These are phyloP conservation scores for Plemyria rubiginata DNA, from an alignment of 2,888 invertebrate genomes.

Conservation along the genomic window DNA sequence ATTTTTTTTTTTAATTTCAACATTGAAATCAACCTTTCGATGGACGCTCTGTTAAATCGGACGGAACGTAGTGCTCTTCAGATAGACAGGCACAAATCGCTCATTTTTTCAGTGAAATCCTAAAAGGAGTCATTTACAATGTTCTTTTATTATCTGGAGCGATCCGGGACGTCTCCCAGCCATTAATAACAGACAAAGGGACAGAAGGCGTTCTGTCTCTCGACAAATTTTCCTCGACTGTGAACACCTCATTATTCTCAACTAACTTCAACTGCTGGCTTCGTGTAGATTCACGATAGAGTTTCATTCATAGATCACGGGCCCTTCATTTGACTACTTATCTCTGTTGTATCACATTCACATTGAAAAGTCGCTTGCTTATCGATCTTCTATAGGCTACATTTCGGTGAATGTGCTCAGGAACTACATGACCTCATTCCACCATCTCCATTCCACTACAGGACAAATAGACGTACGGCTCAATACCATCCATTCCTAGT, in stretches of 20 bases:
- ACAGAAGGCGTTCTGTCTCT: conserved; percentile 54
- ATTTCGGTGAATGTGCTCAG: no score
- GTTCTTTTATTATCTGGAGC: conserved; percentile 62
- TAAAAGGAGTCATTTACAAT: conserved; percentile 60
- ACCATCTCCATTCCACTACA: no score
- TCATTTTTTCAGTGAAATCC: conserved; percentile 51
- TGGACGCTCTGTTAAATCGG: conserved; percentile 27
- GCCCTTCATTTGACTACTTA: not conserved
- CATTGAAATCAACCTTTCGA: not conserved
- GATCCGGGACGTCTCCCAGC: conserved; percentile 49
- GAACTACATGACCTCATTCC: no score
- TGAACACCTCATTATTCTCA: conserved; percentile 66
- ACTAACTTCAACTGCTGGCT: conserved; percentile 20
- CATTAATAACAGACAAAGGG: conserved; percentile 63
- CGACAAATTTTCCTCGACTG: conserved; percentile 56
- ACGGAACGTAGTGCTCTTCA: conserved; percentile 32
- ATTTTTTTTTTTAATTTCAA: not conserved
- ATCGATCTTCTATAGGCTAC: no score
- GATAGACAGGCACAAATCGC: conserved; percentile 54
- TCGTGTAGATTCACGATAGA: conserved; percentile 6
- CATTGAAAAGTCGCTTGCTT: no score
- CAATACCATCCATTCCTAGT: no score
- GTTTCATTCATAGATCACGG: conserved; percentile 5
- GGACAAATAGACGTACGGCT: no score
- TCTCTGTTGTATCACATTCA: no score